Percentiles rank a stretch among this genome's conserved stretches.
Evolutionary conservation across 1,140 invertebrate genomes (phyloP).

Genomic region (Globodera rostochiensis): DNA sequence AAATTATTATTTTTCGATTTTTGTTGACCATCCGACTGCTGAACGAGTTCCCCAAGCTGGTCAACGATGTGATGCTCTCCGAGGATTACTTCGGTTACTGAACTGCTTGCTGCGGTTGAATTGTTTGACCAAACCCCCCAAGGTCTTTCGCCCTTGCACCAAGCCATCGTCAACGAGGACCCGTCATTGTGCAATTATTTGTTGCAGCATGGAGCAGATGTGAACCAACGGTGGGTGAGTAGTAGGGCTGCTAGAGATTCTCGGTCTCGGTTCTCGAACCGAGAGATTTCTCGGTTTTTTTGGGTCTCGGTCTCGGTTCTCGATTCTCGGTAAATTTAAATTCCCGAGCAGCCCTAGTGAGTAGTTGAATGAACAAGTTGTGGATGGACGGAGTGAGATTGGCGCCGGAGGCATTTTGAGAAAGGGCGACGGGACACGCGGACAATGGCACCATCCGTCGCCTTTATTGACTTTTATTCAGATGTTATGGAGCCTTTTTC

Average conservation of each 20-base stretch:
- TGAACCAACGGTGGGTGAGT: constrained; percentile 77
- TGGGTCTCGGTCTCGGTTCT: too few relatives aligned
- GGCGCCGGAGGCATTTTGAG: neutral
- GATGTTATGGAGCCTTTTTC: constrained; percentile 86
- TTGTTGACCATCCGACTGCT: constrained; percentile 77
- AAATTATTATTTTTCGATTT: neutral
- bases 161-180: constrained; percentile 97
- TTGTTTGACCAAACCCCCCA: neutral
- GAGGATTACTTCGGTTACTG: constrained; percentile 91
- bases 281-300: too few relatives aligned
- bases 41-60: constrained; percentile 85
- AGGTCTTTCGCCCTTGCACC: constrained; percentile 74
- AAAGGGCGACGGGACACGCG: neutral
- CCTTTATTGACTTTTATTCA: neutral
- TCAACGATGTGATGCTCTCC: constrained; percentile 90
- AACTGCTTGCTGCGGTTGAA: neutral
- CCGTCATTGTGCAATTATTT: constrained; percentile 94
- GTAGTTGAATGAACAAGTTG: too few relatives aligned
- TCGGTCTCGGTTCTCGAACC: too few relatives aligned
- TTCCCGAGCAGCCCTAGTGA: too few relatives aligned
- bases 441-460: neutral
- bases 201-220: constrained; percentile 84
- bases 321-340: too few relatives aligned
- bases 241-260: too few relatives aligned
- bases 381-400: too few relatives aligned